Percentiles rank a stretch among this genome's conserved stretches.
Conservation (phyloP, 2,113 vertebrate genomes). For the Syngnathoides biaculeatus region DNA sequence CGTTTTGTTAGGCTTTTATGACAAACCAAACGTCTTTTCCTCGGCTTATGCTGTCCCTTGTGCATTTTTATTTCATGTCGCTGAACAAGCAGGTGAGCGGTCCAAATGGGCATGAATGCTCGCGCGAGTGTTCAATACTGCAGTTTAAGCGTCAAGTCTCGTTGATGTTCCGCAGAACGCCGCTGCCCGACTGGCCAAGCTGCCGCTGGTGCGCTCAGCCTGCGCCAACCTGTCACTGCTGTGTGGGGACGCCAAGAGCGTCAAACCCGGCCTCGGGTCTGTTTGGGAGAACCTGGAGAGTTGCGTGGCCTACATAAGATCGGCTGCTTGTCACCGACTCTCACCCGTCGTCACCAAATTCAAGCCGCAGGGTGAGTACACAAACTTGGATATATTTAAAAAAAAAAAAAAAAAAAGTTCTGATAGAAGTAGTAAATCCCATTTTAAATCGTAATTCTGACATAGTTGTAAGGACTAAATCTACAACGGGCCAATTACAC, state of each 20-base stretch:
- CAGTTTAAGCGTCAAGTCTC: neutral
- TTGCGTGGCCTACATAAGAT: constrained; percentile 70
- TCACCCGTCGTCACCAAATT: constrained; percentile 80
- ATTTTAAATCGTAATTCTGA: too few species aligned
- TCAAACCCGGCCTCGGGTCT: constrained; percentile 75
- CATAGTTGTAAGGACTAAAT: too few species aligned
- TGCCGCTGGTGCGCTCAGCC: constrained; percentile 82
- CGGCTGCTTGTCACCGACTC: constrained; percentile 64
- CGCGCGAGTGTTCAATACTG: neutral
- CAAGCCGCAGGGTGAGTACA: constrained; percentile 83
- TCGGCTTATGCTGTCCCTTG: neutral
- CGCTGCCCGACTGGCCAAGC: constrained; percentile 70
- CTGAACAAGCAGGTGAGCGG: constrained; percentile 48
- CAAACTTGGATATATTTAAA: neutral
- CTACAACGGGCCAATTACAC: too few species aligned
- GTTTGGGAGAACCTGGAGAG: constrained; percentile 73
- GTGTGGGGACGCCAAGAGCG: constrained; percentile 76
- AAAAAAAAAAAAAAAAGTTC: neutral
- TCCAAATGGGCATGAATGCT: neutral
- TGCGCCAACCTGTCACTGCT: constrained; percentile 73
- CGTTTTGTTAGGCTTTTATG: neutral
- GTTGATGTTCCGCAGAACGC: constrained; percentile 58
- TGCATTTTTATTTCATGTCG: constrained; percentile 29
- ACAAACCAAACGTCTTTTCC: neutral
- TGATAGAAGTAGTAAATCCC: too few species aligned